phyloP scores from a whole-genome alignment of 2,113 vertebrate species.

The Lethenteron reissneri region DNA sequence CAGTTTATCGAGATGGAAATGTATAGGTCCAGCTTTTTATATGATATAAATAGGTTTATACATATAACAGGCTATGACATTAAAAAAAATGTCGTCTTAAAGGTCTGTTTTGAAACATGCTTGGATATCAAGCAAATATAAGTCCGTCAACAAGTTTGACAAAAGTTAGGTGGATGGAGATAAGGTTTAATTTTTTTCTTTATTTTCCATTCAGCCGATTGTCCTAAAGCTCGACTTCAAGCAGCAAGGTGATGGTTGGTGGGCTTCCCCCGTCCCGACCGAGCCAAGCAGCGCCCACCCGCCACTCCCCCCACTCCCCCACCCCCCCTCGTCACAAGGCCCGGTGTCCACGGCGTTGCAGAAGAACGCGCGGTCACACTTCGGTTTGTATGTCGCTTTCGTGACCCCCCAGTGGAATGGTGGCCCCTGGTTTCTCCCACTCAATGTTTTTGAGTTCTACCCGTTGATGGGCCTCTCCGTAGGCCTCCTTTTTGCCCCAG shows the following conservation, averaged over 20 bases:
- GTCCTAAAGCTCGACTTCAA: neutral
- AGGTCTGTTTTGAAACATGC: conserved; percentile 3
- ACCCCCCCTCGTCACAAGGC: no score
- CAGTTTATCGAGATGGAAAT: neutral
- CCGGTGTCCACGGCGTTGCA: neutral
- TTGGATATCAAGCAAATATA: conserved; percentile 3
- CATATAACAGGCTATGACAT: no score
- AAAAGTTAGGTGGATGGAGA: no score
- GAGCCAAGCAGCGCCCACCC: neutral
- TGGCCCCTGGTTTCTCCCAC: neutral
- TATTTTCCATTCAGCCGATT: neutral
- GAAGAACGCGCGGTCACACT: neutral
- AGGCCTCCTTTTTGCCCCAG: neutral
- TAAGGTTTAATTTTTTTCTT: neutral
- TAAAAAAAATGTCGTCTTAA: neutral
- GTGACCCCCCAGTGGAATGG: conserved; percentile 2
- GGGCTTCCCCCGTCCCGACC: neutral
- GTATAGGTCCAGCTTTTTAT: neutral
- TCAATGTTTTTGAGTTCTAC: neutral
- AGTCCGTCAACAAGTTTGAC: no score
- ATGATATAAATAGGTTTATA: no score
- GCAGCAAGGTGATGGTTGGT: neutral
- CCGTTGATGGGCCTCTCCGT: conserved; percentile 1
- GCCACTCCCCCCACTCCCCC: neutral
- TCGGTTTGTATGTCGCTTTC: conserved; percentile 5